Evolutionary conservation across 2,888 invertebrate species (phyloP).

Genomic region (Flexamia atlantica): DNA sequence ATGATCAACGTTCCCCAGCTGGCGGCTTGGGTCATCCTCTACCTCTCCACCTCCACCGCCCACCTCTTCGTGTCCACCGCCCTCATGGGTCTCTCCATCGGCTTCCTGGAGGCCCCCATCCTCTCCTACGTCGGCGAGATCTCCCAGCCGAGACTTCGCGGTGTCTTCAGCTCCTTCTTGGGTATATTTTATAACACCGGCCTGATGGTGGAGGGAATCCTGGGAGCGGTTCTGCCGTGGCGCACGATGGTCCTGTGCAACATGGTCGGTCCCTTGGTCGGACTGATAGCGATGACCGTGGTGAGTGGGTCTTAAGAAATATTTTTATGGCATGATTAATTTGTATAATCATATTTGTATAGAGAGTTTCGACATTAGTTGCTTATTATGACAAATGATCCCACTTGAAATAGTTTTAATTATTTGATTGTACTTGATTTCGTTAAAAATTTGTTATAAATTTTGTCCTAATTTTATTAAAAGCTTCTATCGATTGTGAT

Average conservation of each 20-base stretch:
- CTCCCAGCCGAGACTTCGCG: conserved; percentile 87
- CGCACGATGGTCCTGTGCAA: conserved; percentile 81
- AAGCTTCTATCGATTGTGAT: no score
- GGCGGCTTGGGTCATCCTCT: conserved; percentile 85
- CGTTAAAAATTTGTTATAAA: no score
- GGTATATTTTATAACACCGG: conserved; percentile 86
- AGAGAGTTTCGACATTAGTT: no score
- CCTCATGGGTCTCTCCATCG: conserved; percentile 82
- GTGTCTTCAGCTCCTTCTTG: conserved; percentile 79
- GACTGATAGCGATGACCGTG: conserved; percentile 72
- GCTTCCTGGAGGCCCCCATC: conserved; percentile 88
- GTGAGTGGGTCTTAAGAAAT: no score
- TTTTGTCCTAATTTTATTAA: no score
- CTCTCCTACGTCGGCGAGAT: conserved; percentile 91
- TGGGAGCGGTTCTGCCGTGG: conserved; percentile 85
- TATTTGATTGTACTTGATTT: no score
- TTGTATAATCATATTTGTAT: no score
- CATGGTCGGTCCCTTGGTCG: conserved; percentile 75
- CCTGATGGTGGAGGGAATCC: conserved; percentile 84
- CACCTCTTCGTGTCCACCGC: neutral
- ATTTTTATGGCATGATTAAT: no score
- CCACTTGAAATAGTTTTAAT: no score
- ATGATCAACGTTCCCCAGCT: conserved; percentile 85
- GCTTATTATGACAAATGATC: no score
- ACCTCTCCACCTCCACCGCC: conserved; percentile 78